These are phyloP conservation scores for Eupelmus urozonus DNA, from an alignment of 2,888 invertebrate genomes.

Conservation along the genomic window DNA sequence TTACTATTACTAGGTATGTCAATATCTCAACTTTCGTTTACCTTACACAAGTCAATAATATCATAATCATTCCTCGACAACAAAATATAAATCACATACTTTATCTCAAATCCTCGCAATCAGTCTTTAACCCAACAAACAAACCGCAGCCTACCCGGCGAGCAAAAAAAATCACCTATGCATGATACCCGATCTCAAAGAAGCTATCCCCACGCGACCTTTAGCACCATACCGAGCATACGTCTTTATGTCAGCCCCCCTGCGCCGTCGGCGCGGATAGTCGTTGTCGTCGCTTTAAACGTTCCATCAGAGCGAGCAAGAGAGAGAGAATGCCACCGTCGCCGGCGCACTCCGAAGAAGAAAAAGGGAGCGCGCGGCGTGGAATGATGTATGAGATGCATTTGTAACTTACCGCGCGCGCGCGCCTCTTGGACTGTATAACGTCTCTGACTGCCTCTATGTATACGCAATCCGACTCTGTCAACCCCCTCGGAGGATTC, in stretches of 20 bases:
- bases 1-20: too few species aligned
- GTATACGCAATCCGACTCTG: neutral
- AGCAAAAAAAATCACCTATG: too few species aligned
- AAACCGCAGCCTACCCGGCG: too few species aligned
- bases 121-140: too few species aligned
- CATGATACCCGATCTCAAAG: neutral
- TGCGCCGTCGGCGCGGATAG: neutral
- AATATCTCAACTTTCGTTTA: too few species aligned
- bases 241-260: constrained; percentile 39
- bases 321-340: constrained; percentile 1
- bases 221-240: constrained; percentile 26
- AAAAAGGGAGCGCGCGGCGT: constrained; percentile 46
- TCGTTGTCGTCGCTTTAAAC: constrained; percentile 20
- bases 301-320: constrained; percentile 18
- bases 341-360: constrained; percentile 5
- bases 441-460: too few species aligned
- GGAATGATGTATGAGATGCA: constrained; percentile 69
- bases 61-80: too few species aligned
- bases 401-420: constrained; percentile 65
- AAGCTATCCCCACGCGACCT: constrained; percentile 12
- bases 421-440: constrained; percentile 1
- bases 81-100: too few species aligned
- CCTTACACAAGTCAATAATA: too few species aligned
- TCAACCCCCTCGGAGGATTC: constrained; percentile 34
- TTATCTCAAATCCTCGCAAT: too few species aligned